phyloP scores from a whole-genome alignment of 30 jellyfish, hydroid and myxozoan species.

The Aurelia coerulea region DNA sequence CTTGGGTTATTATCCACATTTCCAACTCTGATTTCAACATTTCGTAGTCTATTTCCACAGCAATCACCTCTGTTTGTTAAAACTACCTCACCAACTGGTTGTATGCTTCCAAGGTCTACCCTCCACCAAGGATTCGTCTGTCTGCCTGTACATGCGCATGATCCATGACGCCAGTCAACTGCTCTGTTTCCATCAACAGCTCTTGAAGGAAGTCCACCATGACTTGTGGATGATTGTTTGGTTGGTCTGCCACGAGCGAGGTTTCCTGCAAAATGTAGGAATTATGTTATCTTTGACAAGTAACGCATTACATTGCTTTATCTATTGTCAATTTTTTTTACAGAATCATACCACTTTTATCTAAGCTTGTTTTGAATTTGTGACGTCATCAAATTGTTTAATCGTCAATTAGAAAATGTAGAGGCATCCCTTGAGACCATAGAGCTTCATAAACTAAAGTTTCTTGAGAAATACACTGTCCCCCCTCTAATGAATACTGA shows the following conservation, averaged over 20 bases:
- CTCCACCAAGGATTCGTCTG: slow-evolving; percentile 68
- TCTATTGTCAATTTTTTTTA: too few species aligned
- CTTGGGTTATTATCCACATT: slow-evolving; percentile 36
- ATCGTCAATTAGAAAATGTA: too few species aligned
- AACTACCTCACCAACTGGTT: slow-evolving; percentile 27
- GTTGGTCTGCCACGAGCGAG: slow-evolving; percentile 55
- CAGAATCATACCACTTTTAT: too few species aligned
- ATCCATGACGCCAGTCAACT: slow-evolving; percentile 5
- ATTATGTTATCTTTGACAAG: too few species aligned
- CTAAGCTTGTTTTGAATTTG: too few species aligned
- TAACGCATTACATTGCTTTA: too few species aligned
- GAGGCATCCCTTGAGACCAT: too few species aligned
- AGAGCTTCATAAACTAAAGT: too few species aligned
- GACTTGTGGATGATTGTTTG: slow-evolving; percentile 55
- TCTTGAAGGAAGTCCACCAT: slow-evolving; percentile 46
- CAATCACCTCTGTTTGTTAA: slow-evolving; percentile 59
- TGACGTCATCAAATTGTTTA: too few species aligned
- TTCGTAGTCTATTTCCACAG: slow-evolving; percentile 48
- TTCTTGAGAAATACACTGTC: too few species aligned
- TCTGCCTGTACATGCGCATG: slow-evolving; percentile 50
- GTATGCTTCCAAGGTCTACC: slow-evolving; percentile 50
- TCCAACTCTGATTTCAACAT: slow-evolving; percentile 52
- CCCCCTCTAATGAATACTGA: too few species aligned
- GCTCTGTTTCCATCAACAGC: slow-evolving; percentile 55
- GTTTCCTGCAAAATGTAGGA: slow-evolving; percentile 4